Evolutionary conservation across 2,888 invertebrate species (phyloP).

Genomic region (Amphipyra berbera): DNA sequence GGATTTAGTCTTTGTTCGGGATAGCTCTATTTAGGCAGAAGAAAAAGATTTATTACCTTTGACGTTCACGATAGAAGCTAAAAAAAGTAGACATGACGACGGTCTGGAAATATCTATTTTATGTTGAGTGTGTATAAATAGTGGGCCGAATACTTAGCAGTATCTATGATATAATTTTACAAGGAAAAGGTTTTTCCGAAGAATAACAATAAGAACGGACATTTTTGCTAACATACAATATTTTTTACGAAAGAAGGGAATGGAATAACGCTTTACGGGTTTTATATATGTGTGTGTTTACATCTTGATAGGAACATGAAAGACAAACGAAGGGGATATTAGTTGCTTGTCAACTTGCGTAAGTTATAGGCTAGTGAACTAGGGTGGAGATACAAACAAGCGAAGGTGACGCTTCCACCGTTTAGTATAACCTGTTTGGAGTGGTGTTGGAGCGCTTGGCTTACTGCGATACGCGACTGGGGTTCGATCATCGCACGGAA

Average conservation of each 20-base stretch:
- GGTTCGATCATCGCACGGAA: too few species aligned
- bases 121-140: conserved; percentile 45
- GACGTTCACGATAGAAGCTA: conserved; percentile 57
- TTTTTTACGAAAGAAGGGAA: conserved; percentile 1
- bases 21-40: conserved; percentile 62
- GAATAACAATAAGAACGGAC: not conserved
- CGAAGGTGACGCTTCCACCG: not conserved
- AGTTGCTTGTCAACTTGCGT: conserved; percentile 17
- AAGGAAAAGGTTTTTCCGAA: conserved; percentile 12
- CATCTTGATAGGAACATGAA: conserved; percentile 22
- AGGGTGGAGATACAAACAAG: not conserved
- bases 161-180: conserved; percentile 16
- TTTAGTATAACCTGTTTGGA: too few species aligned
- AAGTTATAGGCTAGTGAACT: conserved; percentile 10
- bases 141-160: conserved; percentile 22
- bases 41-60: conserved; percentile 64
- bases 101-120: conserved; percentile 48
- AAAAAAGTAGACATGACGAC: conserved; percentile 57
- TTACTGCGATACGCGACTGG: too few species aligned
- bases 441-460: too few species aligned
- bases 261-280: not conserved
- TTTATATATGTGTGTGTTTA: conserved; percentile 7
- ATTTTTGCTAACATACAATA: conserved; percentile 11
- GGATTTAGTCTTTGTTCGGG: conserved; percentile 51
- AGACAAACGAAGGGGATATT: conserved; percentile 21